Conservation (phyloP, 2,113 vertebrate genomes). For the Platysteira castanea region DNA sequence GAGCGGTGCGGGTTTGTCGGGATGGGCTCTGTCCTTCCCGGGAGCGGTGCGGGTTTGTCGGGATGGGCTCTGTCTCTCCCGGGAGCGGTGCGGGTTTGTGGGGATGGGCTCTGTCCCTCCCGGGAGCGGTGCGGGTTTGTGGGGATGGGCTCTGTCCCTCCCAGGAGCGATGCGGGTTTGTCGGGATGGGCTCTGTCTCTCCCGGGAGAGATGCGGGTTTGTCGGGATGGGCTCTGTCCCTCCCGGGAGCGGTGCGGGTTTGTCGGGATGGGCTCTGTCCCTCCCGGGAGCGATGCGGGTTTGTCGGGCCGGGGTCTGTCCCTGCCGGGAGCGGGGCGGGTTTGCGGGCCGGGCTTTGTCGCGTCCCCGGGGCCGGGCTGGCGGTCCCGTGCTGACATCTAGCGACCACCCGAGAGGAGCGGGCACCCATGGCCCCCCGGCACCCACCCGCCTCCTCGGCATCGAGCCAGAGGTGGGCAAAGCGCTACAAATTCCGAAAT, state of each 20-base stretch:
- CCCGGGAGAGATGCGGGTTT: rapidly evolving
- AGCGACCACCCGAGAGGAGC: neutral
- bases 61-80: neutral
- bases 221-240: neutral
- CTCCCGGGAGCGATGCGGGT: neutral
- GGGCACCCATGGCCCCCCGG: neutral
- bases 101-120: too few species aligned
- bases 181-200: neutral
- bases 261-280: neutral
- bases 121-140: too few species aligned
- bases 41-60: rapidly evolving
- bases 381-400: conserved; percentile 57
- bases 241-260: neutral
- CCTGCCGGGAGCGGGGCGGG: neutral
- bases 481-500: neutral
- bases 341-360: neutral
- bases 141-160: neutral
- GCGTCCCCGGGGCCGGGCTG: neutral
- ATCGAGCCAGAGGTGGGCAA: neutral
- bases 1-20: neutral
- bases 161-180: neutral
- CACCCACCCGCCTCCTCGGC: neutral
- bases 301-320: neutral
- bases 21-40: neutral
- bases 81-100: neutral